Percentiles rank a stretch among this genome's conserved stretches.
Evolutionary conservation across 2,797 vertebrate genomes (phyloP).

Genomic region (Babyrousa celebensis): DNA sequence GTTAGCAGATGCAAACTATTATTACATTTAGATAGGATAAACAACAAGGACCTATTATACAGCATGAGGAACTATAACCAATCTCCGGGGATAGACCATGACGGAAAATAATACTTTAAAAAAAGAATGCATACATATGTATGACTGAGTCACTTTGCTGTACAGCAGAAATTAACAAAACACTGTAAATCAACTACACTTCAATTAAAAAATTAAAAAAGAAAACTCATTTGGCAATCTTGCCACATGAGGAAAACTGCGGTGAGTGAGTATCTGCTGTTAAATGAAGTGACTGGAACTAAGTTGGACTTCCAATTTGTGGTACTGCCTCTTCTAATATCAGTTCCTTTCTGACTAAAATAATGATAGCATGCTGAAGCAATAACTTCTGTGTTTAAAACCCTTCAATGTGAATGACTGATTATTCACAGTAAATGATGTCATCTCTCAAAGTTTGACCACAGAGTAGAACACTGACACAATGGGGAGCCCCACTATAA

Average conservation of each 20-base stretch:
- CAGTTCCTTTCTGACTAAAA: constrained; percentile 70
- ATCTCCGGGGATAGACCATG: too few relatives aligned
- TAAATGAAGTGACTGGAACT: constrained; percentile 64
- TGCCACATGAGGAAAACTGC: constrained; percentile 21
- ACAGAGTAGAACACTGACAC: constrained; percentile 46
- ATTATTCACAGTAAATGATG: constrained; percentile 61
- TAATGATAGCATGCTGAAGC: constrained; percentile 68
- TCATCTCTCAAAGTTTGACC: not conserved
- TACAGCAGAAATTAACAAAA: too few relatives aligned
- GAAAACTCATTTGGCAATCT: constrained; percentile 54
- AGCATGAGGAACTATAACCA: too few relatives aligned
- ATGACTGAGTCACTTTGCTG: too few relatives aligned
- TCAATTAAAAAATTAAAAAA: too few relatives aligned
- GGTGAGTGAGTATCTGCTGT: not conserved
- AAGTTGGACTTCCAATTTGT: constrained; percentile 47
- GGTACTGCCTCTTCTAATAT: constrained; percentile 63
- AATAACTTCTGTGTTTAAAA: constrained; percentile 80
- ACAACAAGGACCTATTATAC: too few relatives aligned
- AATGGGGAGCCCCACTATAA: constrained; percentile 8
- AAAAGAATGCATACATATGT: too few relatives aligned
- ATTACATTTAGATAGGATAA: too few relatives aligned
- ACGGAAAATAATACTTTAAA: too few relatives aligned
- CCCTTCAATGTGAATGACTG: constrained; percentile 52
- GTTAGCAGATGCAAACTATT: too few relatives aligned
- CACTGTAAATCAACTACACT: too few relatives aligned